Base-by-base conservation (phyloP, 2,888 invertebrate species). In the Lottia gigantea region DNA sequence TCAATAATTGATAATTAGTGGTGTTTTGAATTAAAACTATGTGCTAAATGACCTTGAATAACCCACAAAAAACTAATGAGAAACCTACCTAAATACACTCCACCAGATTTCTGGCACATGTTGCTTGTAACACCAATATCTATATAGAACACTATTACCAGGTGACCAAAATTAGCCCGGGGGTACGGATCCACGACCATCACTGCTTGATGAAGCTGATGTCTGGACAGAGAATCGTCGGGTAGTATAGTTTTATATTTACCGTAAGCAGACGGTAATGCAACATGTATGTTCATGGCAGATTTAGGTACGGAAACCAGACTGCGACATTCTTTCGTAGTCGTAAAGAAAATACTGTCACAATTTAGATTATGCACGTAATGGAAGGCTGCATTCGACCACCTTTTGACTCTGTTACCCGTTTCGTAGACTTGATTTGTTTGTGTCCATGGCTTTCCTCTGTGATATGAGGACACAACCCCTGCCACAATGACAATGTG, bases 131-230 rank as follows among this genome's bases (percentile, higher is more conserved):
- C 73, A 62, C 82, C 81, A 46, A 84, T 74, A 74, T 90, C 89
- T 62, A 90, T 80, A 80, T 88, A 89, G 80, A 90, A 90, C 70
- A 90, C 88, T 47, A 89, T 78, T 12, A 90, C 85, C 49, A 90
- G 86, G 81, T 91, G 91, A 15, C 90, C 91, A 78, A 90, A 90
- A 77, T 89, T 88, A n/a, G 89, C 88, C 7, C 78, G 73, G 0
- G 91, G 90, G 75, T 89, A 90, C 1, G 90, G 90, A 76, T 91
- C 91, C 68, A 90, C 74, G 3, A 85, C 89, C 15, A 90, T 70
- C n/a, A 90, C 86, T 1, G 85, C 88, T 73, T 89, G 88, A 77
- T 89, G 89, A 31, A 82, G 76, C 14, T 86, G 87, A 12, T 82
- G 76, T 64, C 86, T 74, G 23, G 79, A 80, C 67, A 89, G 77